Percentiles rank a stretch among this genome's conserved stretches.
phyloP scores from a whole-genome alignment of 2,113 vertebrate genomes.

The Ameiurus melas region DNA sequence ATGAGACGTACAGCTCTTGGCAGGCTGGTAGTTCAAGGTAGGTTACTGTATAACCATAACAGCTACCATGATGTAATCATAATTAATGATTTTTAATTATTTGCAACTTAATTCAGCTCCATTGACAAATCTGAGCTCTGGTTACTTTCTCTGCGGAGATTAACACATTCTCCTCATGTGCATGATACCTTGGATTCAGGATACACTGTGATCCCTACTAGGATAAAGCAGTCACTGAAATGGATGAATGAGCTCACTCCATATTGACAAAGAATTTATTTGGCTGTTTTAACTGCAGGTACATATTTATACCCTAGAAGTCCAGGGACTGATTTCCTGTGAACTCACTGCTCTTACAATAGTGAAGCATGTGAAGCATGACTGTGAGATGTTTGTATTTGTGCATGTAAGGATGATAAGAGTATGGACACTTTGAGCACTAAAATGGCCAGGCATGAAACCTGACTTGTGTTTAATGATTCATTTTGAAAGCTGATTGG shows the following conservation, averaged over 20 bases:
- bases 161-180: not conserved
- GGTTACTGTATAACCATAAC: conserved; percentile 12
- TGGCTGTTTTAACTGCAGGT: not conserved
- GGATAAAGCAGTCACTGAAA: not conserved
- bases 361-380: conserved; percentile 18
- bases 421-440: not conserved
- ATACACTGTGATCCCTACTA: not conserved
- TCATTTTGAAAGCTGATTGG: conserved; percentile 35
- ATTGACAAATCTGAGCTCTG: not conserved
- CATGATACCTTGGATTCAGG: not conserved
- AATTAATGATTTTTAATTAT: not conserved
- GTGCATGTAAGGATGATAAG: not conserved
- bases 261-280: not conserved
- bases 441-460: conserved; percentile 39
- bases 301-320: not conserved
- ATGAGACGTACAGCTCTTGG: conserved; percentile 76
- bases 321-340: not conserved
- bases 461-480: conserved; percentile 43
- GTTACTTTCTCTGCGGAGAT: not conserved
- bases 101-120: not conserved
- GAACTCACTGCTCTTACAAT: not conserved
- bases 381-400: conserved; percentile 3
- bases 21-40: conserved; percentile 78
- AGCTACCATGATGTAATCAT: not conserved
- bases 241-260: not conserved